phyloP scores from a whole-genome alignment of 2,888 invertebrate species.

The Ganaspis brasiliensis region DNA sequence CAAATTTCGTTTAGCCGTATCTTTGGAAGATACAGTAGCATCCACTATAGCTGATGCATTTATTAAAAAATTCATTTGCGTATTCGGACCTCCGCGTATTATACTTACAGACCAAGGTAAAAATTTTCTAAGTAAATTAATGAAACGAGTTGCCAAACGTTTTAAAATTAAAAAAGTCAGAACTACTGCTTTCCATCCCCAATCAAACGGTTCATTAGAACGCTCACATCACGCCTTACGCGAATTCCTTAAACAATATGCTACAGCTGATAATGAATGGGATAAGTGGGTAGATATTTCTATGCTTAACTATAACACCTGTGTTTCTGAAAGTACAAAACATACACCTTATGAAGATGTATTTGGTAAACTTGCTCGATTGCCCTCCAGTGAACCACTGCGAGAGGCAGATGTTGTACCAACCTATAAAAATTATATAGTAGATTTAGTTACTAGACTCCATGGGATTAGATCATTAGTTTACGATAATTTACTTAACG shows the following conservation, averaged over 20 bases:
- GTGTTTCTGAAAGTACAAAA: constrained; percentile 51
- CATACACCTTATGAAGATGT: constrained; percentile 56
- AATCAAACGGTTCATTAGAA: constrained; percentile 51
- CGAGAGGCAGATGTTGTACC: not conserved
- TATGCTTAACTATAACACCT: constrained; percentile 55
- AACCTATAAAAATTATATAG: constrained; percentile 38
- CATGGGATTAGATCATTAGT: constrained; percentile 45
- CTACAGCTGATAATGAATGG: constrained; percentile 51
- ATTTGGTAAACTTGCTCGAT: constrained; percentile 50
- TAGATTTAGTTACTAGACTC: constrained; percentile 43
- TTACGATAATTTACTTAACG: constrained; percentile 44
- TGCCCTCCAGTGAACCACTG: not conserved
- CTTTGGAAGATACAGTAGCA: constrained; percentile 14
- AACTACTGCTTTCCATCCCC: constrained; percentile 46
- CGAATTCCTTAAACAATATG: constrained; percentile 50
- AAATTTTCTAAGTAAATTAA: constrained; percentile 38
- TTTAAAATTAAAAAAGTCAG: constrained; percentile 43
- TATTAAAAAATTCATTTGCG: no score
- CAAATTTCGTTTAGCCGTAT: no score
- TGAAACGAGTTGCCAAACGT: not conserved
- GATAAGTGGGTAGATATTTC: constrained; percentile 58
- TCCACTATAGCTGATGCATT: constrained; percentile 58
- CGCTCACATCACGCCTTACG: constrained; percentile 47
- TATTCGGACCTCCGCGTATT: constrained; percentile 54
- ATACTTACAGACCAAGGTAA: constrained; percentile 45